phyloP scores from a whole-genome alignment of 2,797 vertebrate species.

The Loriculus beryllinus region DNA sequence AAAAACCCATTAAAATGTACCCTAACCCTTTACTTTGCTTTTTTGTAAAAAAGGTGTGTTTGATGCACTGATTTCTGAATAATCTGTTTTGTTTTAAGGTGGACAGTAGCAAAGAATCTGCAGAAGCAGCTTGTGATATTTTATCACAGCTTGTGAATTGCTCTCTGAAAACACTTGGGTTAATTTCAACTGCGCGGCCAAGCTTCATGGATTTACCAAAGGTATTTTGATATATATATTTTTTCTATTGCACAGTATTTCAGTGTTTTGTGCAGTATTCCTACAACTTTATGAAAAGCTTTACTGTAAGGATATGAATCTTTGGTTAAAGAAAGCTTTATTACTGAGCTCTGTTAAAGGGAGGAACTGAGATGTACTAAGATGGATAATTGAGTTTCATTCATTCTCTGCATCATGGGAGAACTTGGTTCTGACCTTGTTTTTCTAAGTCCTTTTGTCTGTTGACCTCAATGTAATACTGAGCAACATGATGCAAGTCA shows the following conservation, averaged over 20 bases:
- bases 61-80: background rate
- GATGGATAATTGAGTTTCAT: background rate
- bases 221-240: conserved; percentile 73
- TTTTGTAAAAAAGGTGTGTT: background rate
- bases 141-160: conserved; percentile 97
- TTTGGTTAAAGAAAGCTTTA: background rate
- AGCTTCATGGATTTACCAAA: conserved; percentile 99
- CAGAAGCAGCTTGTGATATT: conserved; percentile 97
- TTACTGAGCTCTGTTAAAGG: background rate
- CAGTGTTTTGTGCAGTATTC: background rate
- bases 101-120: conserved; percentile 97
- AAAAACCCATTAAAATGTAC: background rate
- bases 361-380: background rate
- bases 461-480: background rate
- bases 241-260: background rate
- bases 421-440: background rate
- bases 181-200: conserved; percentile 96
- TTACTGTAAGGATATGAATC: background rate
- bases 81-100: conserved; percentile 80
- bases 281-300: background rate
- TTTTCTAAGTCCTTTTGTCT: background rate
- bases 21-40: background rate
- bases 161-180: conserved; percentile 95
- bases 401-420: background rate
- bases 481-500: background rate